Percentiles rank a stretch among this genome's conserved stretches.
Conservation (phyloP, 1,140 invertebrate species). For the Tyrophagus putrescentiae region DNA sequence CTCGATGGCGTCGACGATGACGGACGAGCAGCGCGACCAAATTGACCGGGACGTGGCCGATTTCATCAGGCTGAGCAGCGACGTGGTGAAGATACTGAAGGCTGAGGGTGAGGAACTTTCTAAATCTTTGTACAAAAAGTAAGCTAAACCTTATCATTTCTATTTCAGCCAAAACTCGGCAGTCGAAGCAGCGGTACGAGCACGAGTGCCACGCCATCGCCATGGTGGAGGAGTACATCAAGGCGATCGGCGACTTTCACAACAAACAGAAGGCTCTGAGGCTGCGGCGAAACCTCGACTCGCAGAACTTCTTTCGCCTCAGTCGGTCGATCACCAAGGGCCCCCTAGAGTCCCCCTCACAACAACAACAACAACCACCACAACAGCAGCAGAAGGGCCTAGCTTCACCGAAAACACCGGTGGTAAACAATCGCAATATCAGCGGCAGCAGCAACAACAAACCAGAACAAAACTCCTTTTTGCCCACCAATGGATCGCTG, state of each 20-base stretch:
- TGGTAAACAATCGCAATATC: not conserved
- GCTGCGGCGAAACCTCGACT: conserved; percentile 64
- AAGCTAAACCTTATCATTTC: not conserved
- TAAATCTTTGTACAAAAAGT: conserved; percentile 1
- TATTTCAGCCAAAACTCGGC: conserved; percentile 11
- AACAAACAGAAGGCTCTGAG: conserved; percentile 69
- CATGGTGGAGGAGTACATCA: conserved; percentile 35
- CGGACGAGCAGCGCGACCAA: conserved; percentile 61
- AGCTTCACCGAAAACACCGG: not conserved
- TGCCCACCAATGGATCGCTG: not conserved
- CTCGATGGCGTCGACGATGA: conserved; percentile 51
- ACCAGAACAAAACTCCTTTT: not conserved
- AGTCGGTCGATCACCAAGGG: conserved; percentile 4
- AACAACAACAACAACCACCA: too few relatives aligned
- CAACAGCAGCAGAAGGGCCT: not conserved
- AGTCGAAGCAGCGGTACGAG: conserved; percentile 31
- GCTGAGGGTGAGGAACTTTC: conserved; percentile 37
- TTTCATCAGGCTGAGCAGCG: conserved; percentile 63
- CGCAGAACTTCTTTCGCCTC: conserved; percentile 47
- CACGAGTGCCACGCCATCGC: conserved; percentile 32
- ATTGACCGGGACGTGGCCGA: conserved; percentile 67
- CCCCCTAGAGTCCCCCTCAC: too few relatives aligned
- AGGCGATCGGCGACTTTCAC: conserved; percentile 65
- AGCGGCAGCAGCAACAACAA: not conserved
- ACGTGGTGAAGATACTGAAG: conserved; percentile 56